A percentile compares a stretch with the other conserved stretches of the same genome.
These are phyloP conservation scores for Odobenus rosmarus DNA, from an alignment of 2,113 vertebrate species.

Conservation along the genomic window DNA sequence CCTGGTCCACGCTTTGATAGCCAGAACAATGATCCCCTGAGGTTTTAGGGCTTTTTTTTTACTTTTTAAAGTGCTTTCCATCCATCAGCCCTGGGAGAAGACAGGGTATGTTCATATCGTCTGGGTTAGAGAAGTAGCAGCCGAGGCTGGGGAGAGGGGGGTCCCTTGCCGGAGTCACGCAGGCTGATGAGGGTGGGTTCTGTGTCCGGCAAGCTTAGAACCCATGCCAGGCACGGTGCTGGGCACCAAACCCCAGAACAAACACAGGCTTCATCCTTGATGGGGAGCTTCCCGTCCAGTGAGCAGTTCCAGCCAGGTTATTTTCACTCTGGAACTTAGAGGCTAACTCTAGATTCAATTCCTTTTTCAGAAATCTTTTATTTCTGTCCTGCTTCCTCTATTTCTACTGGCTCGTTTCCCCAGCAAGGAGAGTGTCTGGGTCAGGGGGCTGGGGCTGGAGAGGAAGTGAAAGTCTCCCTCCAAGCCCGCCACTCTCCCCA, in stretches of 20 bases:
- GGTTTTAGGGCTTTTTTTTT: background rate
- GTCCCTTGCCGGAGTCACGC: background rate
- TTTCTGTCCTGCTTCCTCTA: background rate
- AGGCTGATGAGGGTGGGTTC: background rate
- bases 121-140: background rate
- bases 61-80: background rate
- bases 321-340: background rate
- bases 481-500: background rate
- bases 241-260: background rate
- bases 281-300: background rate
- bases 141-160: background rate
- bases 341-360: background rate
- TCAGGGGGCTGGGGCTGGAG: background rate
- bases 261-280: background rate
- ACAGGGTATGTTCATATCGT: accelerated
- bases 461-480: slow-evolving; percentile 36
- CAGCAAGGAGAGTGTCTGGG: background rate
- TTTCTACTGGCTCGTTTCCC: background rate
- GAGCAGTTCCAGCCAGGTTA: background rate
- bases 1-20: background rate
- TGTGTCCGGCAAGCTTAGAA: background rate
- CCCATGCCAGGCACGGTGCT: accelerated
- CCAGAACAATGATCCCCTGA: background rate
- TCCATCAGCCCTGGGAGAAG: background rate
- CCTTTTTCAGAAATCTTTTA: background rate